Evolutionary conservation across 2,888 invertebrate genomes (phyloP), one percentile per base, ranked within the genome.

Genomic region (Spisula solida): DNA sequence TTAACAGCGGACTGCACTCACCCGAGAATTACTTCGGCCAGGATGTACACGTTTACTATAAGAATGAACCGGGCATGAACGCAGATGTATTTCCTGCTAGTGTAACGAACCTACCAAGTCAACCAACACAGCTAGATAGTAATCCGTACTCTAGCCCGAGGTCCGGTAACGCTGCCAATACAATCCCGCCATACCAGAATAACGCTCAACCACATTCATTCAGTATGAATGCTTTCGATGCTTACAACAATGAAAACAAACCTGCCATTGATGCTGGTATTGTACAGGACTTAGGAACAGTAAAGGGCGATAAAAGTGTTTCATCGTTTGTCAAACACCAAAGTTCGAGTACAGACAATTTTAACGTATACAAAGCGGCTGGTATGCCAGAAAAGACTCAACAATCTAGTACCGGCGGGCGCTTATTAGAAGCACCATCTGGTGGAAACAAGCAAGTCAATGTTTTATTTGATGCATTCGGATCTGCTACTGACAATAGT

Each of bases 11-110:
- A 0, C 20, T 79, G 41, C 85, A 78, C 2, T 85, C 85, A 41
- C 85, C 85, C 2, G 51, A 85, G n/a, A 55, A 31, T 20, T 79
- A 79, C 41, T 78, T 85, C n/a, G 85, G 79, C 41, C 79, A 78
- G n/a, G 85, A 85, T 29, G 78, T 55, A 47, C 29, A 31, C 16
- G 31, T 70, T 10, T 70, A 70, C 31, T 70, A 70, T 31, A 4
- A n/a, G 6, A 70, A 31, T 31, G 29, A 70, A 16, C 31, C 60
- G 2, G 60, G 60, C 0, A 0, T 25, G 25, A 60, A 60, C 60
- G 18, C 29, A 31, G 70, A 31, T n/a, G 31, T 31, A 31, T 70
- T 70, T 31, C 70, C 70, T 29, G 70, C 29, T 14, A 70, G 29
- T 70, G 70, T 31, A 8, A 14, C 70, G 6, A 60, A 60, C 14